Evolutionary conservation across 2,888 invertebrate species (phyloP).

Genomic region (Pammene aurita): DNA sequence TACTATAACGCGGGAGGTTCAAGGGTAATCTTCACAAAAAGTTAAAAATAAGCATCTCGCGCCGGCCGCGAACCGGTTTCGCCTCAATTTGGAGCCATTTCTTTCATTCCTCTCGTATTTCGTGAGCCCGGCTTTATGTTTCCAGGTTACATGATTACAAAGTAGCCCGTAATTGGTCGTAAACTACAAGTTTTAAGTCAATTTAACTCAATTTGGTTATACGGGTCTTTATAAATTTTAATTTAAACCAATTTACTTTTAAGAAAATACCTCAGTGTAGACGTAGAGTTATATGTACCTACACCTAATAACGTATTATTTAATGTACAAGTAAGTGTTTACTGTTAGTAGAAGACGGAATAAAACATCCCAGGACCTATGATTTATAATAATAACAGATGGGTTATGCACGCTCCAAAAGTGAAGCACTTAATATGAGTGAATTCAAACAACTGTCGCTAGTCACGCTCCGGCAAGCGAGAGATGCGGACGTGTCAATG

Average conservation of each 20-base stretch:
- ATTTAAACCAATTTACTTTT: not conserved
- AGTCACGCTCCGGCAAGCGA: too few species aligned
- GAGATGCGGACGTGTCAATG: too few species aligned
- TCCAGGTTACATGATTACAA: conserved; percentile 31
- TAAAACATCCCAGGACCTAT: too few species aligned
- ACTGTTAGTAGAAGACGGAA: too few species aligned
- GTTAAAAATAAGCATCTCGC: conserved; percentile 35
- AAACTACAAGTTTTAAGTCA: conserved; percentile 2
- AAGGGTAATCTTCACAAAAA: conserved; percentile 40
- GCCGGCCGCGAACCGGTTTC: conserved; percentile 37
- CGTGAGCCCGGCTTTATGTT: conserved; percentile 21
- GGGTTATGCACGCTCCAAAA: too few species aligned
- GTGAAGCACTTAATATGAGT: too few species aligned
- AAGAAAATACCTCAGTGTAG: not conserved
- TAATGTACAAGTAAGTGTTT: too few species aligned
- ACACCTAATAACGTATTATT: too few species aligned
- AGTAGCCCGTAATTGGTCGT: conserved; percentile 17
- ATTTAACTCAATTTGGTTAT: conserved; percentile 10
- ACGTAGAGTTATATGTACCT: too few species aligned
- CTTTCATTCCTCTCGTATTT: conserved; percentile 39
- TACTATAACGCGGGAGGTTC: conserved; percentile 9
- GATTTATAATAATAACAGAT: too few species aligned
- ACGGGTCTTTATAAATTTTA: not conserved
- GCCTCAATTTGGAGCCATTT: conserved; percentile 40
- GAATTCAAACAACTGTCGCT: too few species aligned